phyloP scores from a whole-genome alignment of 2,797 vertebrate species.

The Peromyscus melanophrys region DNA sequence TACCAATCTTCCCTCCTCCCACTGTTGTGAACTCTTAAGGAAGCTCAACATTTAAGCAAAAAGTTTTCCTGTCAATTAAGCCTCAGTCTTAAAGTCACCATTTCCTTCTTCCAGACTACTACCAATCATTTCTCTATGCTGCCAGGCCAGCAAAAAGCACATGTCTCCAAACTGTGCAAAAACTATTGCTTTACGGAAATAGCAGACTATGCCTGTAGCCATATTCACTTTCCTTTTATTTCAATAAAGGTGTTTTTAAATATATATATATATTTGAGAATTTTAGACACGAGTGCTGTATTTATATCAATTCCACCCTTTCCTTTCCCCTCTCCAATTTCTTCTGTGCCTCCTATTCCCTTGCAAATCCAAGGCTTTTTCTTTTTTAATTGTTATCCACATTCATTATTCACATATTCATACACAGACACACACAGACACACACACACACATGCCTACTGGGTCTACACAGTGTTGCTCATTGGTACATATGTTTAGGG shows the following conservation, averaged over 20 bases:
- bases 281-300: background rate
- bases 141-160: background rate
- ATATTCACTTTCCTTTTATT: background rate
- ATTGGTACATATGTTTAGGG: background rate
- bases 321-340: background rate
- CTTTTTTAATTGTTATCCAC: background rate
- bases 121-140: background rate
- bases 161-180: background rate
- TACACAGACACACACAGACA: background rate
- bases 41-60: constrained; percentile 11
- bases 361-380: background rate
- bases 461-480: background rate
- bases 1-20: too few species aligned
- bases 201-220: background rate
- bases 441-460: background rate
- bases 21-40: background rate
- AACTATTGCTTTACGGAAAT: background rate
- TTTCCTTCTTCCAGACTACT: background rate
- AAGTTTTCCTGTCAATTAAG: background rate
- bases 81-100: background rate
- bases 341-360: background rate
- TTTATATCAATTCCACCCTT: background rate
- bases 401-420: background rate
- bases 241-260: background rate
- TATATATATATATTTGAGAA: too few species aligned